A percentile compares a stretch with the other conserved stretches of the same genome.
Conservation (phyloP, 2,113 vertebrate species). For the Cephalophus harveyi region DNA sequence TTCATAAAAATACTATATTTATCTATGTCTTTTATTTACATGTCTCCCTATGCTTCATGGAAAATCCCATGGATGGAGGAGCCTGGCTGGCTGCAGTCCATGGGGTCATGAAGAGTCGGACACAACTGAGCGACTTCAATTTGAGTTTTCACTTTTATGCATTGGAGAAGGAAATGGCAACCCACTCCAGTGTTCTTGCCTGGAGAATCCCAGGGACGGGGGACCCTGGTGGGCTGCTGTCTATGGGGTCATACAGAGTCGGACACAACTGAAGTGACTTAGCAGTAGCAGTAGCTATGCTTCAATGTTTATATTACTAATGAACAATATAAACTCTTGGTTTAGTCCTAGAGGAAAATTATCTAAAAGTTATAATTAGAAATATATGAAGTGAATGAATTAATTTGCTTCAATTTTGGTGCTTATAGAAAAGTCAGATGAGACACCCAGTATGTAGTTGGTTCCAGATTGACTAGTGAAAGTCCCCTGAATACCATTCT, state of each 20-base stretch:
- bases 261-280: no score
- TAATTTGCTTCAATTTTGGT: background rate
- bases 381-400: background rate
- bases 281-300: background rate
- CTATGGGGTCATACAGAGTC: no score
- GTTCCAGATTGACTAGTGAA: background rate
- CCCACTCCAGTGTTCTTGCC: no score
- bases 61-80: no score
- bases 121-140: no score
- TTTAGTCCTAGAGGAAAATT: background rate
- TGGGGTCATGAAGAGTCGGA: no score
- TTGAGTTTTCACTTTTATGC: no score
- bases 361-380: background rate
- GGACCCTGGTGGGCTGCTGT: no score
- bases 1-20: background rate
- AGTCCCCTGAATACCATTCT: background rate
- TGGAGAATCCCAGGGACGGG: no score
- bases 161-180: no score
- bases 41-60: background rate
- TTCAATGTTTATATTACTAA: background rate
- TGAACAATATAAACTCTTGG: background rate
- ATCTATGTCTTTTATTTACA: background rate
- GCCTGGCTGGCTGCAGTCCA: no score
- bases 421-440: background rate
- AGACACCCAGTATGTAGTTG: background rate